Evolutionary conservation across 1,140 invertebrate genomes (phyloP).

Genomic region (Aphelinus atriplicis): DNA sequence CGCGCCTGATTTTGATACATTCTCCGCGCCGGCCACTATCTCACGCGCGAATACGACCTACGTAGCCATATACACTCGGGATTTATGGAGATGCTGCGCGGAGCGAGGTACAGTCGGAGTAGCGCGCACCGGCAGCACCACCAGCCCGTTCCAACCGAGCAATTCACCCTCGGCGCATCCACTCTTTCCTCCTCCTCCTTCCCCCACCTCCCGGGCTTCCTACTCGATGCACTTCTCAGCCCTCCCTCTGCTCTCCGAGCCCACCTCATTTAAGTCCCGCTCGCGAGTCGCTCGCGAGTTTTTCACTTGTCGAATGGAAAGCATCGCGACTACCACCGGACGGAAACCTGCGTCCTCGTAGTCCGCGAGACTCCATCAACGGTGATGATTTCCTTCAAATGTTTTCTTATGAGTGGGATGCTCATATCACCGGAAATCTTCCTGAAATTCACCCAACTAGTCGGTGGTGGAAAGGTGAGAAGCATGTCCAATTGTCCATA

Average conservation of each 20-base stretch:
- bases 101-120: constrained; percentile 1
- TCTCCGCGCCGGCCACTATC: constrained; percentile 64
- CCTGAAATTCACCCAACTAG: no score
- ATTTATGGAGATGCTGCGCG: constrained; percentile 63
- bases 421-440: no score
- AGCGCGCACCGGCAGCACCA: background rate
- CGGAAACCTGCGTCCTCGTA: background rate
- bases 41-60: constrained; percentile 67
- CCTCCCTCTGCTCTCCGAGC: no score
- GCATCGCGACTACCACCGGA: background rate
- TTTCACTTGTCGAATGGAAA: background rate
- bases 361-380: background rate
- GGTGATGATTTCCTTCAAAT: no score
- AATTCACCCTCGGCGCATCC: background rate
- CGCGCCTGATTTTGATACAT: constrained; percentile 69
- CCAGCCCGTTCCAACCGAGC: background rate
- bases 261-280: background rate
- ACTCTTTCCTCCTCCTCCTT: background rate
- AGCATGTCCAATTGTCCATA: no score
- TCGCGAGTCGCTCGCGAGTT: constrained; percentile 17
- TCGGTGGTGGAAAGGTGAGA: no score
- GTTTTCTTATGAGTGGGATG: no score
- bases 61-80: constrained; percentile 62
- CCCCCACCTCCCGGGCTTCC: no score
- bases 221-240: no score